These are phyloP conservation scores for Ecliptopera silaceata DNA, from an alignment of 2,888 invertebrate species.

Conservation along the genomic window DNA sequence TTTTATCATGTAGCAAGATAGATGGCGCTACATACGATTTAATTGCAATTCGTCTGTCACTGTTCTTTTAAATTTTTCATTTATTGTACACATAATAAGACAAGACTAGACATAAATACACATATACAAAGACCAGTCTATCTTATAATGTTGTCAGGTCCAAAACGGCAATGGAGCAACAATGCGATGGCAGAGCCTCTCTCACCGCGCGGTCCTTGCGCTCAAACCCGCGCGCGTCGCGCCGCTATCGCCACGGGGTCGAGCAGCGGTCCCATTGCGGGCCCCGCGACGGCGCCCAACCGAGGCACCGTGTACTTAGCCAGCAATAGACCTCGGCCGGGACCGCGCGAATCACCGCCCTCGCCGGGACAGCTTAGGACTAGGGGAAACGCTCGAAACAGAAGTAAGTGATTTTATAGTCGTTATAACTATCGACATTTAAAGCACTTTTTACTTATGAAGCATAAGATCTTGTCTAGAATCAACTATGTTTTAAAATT, in stretches of 20 bases:
- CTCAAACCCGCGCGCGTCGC: conserved; percentile 7
- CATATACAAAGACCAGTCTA: no score
- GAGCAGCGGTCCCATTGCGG: conserved; percentile 16
- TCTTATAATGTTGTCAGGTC: conserved; percentile 3
- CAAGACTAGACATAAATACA: no score
- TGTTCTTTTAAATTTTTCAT: no score
- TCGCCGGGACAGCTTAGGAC: conserved; percentile 64
- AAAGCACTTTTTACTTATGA: no score
- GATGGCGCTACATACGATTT: no score
- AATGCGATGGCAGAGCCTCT: conserved; percentile 32
- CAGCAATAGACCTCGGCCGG: conserved; percentile 23
- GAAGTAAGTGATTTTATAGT: conserved; percentile 8
- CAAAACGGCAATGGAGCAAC: conserved; percentile 63
- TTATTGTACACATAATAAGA: no score
- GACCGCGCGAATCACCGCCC: conserved; percentile 42
- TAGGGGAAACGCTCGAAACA: conserved; percentile 31
- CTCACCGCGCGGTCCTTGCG: conserved; percentile 24
- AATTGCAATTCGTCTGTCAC: no score
- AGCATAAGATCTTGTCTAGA: no score
- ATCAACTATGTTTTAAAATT: no score
- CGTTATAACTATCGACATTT: no score
- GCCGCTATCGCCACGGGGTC: conserved; percentile 16
- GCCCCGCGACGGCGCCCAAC: conserved; percentile 10
- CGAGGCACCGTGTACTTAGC: conserved; percentile 12
- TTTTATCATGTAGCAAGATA: no score